Evolutionary conservation across 2,888 invertebrate genomes (phyloP), one percentile per base, ranked within the genome.

Genomic region (Sarcophaga subvicina): DNA sequence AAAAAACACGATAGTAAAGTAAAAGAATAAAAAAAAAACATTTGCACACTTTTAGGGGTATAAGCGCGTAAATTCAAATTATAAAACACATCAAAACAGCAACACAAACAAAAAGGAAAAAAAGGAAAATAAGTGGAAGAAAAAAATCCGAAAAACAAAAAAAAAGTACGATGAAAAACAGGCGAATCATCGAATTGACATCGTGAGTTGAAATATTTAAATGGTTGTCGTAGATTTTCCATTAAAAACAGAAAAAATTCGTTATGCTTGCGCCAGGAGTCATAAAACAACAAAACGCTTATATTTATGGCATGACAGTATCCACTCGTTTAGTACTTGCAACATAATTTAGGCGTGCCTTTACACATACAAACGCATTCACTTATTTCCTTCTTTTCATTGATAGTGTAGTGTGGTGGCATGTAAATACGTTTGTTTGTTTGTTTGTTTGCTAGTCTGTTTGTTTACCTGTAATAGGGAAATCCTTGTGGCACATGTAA

Each of bases 401-500:
- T 54, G 14, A 4, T 8, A 37, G 37, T 54, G 2, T 8, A 27
- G 37, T 37, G 8, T 37, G 37, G 8, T 37, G 37, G 8, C 8
- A 10, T 1, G 37, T 37, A 37, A 37, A 37, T 37, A 2, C 37
- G 37, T 37, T 37, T 37, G 12, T 54, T 90, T 91, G 90, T 89
- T 66, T 64, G 27, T 12, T 59, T 59, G 37, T 77, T 20, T 27
- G 47, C n/a, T 6, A 4, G 5, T 12, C 47, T 64, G 17, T 12
- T 73, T 80, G 14, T 80, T 90, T 92, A 98, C 97, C 97, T 96
- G 94, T 98, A 98, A 94, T 98, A 98, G 85, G 97, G 97, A 94
- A 98, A 98, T 90, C 97, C 97, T 93, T 98, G 98, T 75, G 98
- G 97, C 93, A 98, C 97, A 94, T 98, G 98, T 90, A 98, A 95